Evolutionary conservation across 2,888 invertebrate species (phyloP).

Genomic region (Dasypogon diadema): DNA sequence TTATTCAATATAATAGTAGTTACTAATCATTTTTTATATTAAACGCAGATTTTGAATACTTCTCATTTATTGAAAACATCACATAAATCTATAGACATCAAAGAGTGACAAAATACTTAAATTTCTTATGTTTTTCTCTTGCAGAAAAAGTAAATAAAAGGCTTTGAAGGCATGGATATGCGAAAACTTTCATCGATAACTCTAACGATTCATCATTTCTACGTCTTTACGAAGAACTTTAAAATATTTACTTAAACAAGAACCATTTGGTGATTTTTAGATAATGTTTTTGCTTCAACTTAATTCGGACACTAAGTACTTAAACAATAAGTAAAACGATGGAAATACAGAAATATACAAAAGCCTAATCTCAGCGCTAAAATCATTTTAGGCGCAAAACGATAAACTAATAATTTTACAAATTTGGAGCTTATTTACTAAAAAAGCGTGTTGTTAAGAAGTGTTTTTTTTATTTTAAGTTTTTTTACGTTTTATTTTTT

Average conservation of each 20-base stretch:
- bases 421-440: slow-evolving; percentile 44
- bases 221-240: slow-evolving; percentile 17
- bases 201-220: slow-evolving; percentile 22
- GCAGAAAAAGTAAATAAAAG: slow-evolving; percentile 43
- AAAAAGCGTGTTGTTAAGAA: slow-evolving; percentile 12
- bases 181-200: slow-evolving; percentile 1
- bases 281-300: slow-evolving; percentile 30
- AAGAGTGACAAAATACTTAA: too few species aligned
- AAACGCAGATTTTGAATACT: too few species aligned
- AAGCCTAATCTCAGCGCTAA: slow-evolving; percentile 23
- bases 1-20: too few species aligned
- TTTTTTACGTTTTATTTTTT: slow-evolving; percentile 16
- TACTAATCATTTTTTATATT: too few species aligned
- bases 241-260: slow-evolving; percentile 2
- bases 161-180: slow-evolving; percentile 9
- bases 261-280: slow-evolving; percentile 19
- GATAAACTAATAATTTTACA: slow-evolving; percentile 12
- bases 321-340: slow-evolving; percentile 5
- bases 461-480: slow-evolving; percentile 18
- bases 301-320: slow-evolving; percentile 28
- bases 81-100: too few species aligned
- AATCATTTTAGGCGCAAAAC: background rate
- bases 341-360: slow-evolving; percentile 16
- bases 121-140: slow-evolving; percentile 20
- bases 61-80: too few species aligned